Evolutionary conservation across 2,113 vertebrate species (phyloP).

Genomic region (Otocyon megalotis): DNA sequence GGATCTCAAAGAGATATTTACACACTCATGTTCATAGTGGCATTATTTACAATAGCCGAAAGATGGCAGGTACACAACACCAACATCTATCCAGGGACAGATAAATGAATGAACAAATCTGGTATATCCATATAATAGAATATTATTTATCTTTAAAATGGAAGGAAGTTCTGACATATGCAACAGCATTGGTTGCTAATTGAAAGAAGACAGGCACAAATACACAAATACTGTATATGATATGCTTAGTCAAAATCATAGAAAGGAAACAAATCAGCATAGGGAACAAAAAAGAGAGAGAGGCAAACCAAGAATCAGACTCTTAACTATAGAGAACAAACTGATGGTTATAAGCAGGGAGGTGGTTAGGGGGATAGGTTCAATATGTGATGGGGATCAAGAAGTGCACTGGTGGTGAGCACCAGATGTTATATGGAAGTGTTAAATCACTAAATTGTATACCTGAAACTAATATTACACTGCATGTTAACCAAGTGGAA

Average conservation of each 20-base stretch:
- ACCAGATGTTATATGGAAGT: neutral
- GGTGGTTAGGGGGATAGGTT: neutral
- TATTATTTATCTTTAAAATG: neutral
- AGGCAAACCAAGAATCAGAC: neutral
- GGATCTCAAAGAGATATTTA: neutral
- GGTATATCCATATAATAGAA: neutral
- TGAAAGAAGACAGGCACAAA: neutral
- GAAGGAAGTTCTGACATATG: neutral
- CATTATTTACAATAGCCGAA: neutral
- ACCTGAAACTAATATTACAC: neutral
- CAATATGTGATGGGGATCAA: neutral
- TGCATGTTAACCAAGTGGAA: neutral
- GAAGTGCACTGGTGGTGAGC: neutral
- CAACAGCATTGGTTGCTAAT: neutral
- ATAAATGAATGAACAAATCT: conserved; percentile 5
- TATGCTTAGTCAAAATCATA: neutral
- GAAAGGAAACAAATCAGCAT: neutral
- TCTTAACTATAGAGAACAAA: neutral
- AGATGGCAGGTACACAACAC: neutral
- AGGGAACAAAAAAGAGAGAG: neutral
- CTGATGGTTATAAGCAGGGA: neutral
- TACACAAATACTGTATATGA: neutral
- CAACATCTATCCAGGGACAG: neutral
- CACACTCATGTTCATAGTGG: neutral
- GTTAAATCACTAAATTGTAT: neutral